Evolutionary conservation across 2,888 invertebrate genomes (phyloP), one percentile per base, ranked within the genome.

Genomic region (Andricus quercusramuli): DNA sequence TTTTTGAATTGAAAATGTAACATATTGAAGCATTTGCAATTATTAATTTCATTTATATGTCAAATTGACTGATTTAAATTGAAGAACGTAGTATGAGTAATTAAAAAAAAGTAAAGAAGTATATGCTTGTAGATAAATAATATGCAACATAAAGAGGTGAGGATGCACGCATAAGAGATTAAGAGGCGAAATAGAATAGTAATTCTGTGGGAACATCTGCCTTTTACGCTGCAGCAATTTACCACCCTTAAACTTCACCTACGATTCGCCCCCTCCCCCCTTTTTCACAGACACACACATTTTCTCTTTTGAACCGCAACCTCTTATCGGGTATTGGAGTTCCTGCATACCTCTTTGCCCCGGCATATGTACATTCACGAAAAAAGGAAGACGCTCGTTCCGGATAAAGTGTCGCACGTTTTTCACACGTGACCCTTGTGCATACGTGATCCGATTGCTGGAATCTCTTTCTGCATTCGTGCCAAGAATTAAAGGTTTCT

Each of bases 391-490:
- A 85, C 81, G 79, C 82, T 86, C 84, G 66, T 77, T 77, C 44
- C 25, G 77, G 65, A 64, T 62, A 77, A 77, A 77, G 65, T 77
- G 64, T 77, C 77, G 62, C 62, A 44, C 77, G 65, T 74, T 74
- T 85, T 83, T 87, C 83, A 86, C 83, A 85, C 86, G 87, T 87
- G 85, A 88, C 86, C 83, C 81, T 68, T 79, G 65, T 65, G 80
- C 81, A 80, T 85, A 87, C 87, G 86, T 86, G 86, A 87, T 82
- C 84, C 80, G 83, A 84, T 86, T 87, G 85, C 59, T 65, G 47
- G 56, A 85, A 77, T 78, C 37, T 78, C 37, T 56, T 67, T 67
- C 56, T 68, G 51, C 32, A 20, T 67, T 78, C 78, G 47, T 78
- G 78, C 78, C 29, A 67, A 65, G 67, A 78, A 78, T 78, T 67